Evolutionary conservation across 1,140 invertebrate genomes (phyloP).

Genomic region (Hesperophylax magnus): DNA sequence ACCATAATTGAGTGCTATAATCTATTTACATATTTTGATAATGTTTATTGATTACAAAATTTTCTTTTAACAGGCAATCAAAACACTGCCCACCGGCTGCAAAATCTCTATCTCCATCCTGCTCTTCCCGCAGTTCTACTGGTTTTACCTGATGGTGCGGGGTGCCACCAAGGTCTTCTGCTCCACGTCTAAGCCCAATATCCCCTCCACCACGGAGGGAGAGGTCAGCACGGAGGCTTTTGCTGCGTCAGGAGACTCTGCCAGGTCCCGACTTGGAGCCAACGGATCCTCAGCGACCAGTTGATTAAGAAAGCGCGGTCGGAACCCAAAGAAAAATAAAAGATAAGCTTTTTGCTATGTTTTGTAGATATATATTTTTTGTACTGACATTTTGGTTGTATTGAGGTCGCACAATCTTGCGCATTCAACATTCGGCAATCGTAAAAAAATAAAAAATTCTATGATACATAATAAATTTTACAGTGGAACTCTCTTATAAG

Average conservation of each 20-base stretch:
- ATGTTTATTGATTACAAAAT: neutral
- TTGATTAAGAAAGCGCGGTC: slow-evolving; percentile 49
- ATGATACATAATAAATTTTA: no score
- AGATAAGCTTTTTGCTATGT: slow-evolving; percentile 8
- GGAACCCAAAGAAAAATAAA: slow-evolving; percentile 31
- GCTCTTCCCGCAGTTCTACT: slow-evolving; percentile 78
- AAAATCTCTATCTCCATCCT: slow-evolving; percentile 76
- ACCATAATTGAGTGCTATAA: no score
- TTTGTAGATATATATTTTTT: slow-evolving; percentile 34
- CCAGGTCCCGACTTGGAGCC: neutral
- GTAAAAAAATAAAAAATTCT: no score
- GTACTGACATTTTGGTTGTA: slow-evolving; percentile 22
- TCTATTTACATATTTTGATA: no score
- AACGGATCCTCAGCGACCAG: slow-evolving; percentile 45
- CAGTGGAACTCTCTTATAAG: no score
- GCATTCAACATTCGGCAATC: no score
- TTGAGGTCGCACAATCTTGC: neutral
- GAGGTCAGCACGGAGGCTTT: neutral
- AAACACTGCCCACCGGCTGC: slow-evolving; percentile 72
- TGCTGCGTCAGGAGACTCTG: neutral
- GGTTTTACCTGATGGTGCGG: slow-evolving; percentile 78
- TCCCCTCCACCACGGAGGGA: neutral
- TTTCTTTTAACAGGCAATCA: slow-evolving; percentile 65
- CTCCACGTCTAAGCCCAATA: neutral
- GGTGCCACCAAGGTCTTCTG: slow-evolving; percentile 74